A percentile compares a stretch with the other conserved stretches of the same genome.
Evolutionary conservation across 2,797 vertebrate genomes (phyloP).

Genomic region (Pitangus sulphuratus): DNA sequence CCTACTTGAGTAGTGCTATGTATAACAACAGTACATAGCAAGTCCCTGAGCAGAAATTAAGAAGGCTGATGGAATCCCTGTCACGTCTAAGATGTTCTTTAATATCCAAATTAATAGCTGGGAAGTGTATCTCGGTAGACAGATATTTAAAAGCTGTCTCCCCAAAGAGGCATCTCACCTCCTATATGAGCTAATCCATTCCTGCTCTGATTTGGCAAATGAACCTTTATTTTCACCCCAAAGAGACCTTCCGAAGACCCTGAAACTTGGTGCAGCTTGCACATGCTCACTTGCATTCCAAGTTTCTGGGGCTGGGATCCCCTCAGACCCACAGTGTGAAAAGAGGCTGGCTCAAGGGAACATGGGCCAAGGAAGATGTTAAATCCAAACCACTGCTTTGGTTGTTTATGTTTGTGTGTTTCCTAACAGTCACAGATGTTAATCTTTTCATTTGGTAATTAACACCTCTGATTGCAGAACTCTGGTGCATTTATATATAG

Average conservation of each 20-base stretch:
- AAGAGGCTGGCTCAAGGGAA: not conserved
- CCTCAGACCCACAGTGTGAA: not conserved
- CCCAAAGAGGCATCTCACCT: not conserved
- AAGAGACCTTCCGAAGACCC: not conserved
- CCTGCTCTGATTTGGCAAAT: not conserved
- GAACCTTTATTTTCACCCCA: not conserved
- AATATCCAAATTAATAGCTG: not conserved
- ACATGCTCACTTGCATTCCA: not conserved
- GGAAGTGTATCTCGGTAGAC: not conserved
- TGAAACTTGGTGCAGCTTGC: not conserved
- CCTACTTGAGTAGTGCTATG: not conserved
- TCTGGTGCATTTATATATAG: not conserved
- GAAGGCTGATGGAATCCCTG: not conserved
- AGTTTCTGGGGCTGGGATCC: not conserved
- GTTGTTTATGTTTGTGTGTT: not conserved
- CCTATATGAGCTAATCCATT: not conserved
- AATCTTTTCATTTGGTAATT: not conserved
- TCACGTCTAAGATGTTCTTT: not conserved
- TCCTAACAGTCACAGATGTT: not conserved
- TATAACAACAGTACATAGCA: not conserved
- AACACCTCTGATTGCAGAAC: rapidly evolving
- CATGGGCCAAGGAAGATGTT: not conserved
- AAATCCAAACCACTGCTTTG: not conserved
- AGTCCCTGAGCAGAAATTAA: not conserved
- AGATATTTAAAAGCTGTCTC: not conserved